These are phyloP conservation scores for Bryconaethiops microstoma DNA, from an alignment of 2,797 vertebrate species.

Conservation along the genomic window DNA sequence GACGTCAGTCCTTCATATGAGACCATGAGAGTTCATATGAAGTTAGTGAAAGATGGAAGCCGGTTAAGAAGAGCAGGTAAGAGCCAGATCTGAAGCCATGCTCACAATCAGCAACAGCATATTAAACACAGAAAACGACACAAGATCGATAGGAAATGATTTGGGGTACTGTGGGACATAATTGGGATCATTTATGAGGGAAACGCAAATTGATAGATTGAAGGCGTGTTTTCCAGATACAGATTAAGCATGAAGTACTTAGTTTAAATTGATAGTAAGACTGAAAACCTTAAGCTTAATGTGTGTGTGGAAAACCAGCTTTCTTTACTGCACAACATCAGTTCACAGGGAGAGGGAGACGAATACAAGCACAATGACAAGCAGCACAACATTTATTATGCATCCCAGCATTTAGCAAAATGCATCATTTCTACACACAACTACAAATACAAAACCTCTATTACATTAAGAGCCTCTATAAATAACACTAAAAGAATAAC, in stretches of 20 bases:
- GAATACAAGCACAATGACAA: conserved; percentile 7
- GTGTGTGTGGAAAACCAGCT: background rate
- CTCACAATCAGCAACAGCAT: background rate
- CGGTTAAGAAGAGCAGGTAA: background rate
- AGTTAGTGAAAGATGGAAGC: background rate
- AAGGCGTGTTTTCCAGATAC: background rate
- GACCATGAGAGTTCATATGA: conserved; percentile 14
- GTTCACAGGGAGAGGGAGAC: conserved; percentile 2
- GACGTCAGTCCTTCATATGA: background rate
- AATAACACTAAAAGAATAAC: conserved; percentile 2
- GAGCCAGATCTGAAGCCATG: conserved; percentile 2
- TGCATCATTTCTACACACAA: conserved; percentile 17
- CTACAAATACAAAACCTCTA: conserved; percentile 11
- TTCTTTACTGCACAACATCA: background rate
- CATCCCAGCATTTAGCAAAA: conserved; percentile 26
- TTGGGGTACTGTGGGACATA: background rate
- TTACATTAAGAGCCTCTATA: background rate
- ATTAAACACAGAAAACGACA: background rate
- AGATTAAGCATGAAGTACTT: background rate
- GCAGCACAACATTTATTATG: conserved; percentile 43
- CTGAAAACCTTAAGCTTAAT: background rate
- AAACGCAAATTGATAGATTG: background rate
- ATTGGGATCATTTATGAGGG: background rate
- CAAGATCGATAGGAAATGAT: no score
- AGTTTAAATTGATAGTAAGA: background rate